Base-by-base conservation (phyloP, 2,113 vertebrate species). In the Elgaria multicarinata region DNA sequence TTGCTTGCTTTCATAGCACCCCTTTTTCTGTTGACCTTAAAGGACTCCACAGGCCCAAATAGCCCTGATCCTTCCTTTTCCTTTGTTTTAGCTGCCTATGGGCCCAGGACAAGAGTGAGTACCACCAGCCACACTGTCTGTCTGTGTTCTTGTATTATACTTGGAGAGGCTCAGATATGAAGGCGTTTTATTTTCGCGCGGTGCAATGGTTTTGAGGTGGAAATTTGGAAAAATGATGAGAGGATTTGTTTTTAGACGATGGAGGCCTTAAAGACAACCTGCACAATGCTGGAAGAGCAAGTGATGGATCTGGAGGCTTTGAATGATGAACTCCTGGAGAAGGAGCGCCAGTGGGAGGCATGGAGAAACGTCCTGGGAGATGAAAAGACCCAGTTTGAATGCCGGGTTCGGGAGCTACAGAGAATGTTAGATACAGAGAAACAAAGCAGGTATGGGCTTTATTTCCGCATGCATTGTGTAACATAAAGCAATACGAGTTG, bases 211-310 rank as follows among this genome's bases (percentile, higher is more conserved):
- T 92, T 93, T 90, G 89, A 83, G 90, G 87, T 93, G 90, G 95
- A 94, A 95, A 94, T 90, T 94, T 12, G 24, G 94, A 95, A 94
- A 95, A 95, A 95, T 94, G 92, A 94, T 95, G 93, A 90, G 93
- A 94, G 82, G 91, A 80, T 96, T 96, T 95, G 91, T 95, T 97
- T 95, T 93, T 96, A 99, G 99, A 99, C 99, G 90, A 98, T 99
- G 89, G 99, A 99, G 97, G 99, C 99, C 22, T 97, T 99, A 96
- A 99, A 99, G 97, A 99, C 99, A 87, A 99, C 99, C 0, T 99
- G 99, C 96, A 99, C 99, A 2, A 99, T 99, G 99, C 95, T 99
- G 96, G 99, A 99, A 95, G 99, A 99, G 92, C 99, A 99, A 97
- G 99, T 99, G 62, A 95, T 99, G 96, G 99, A 99, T 90, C 95